Evolutionary conservation across 2,797 vertebrate genomes (phyloP), one percentile per base, ranked within the genome.

Genomic region (Sebastes vulpes): DNA sequence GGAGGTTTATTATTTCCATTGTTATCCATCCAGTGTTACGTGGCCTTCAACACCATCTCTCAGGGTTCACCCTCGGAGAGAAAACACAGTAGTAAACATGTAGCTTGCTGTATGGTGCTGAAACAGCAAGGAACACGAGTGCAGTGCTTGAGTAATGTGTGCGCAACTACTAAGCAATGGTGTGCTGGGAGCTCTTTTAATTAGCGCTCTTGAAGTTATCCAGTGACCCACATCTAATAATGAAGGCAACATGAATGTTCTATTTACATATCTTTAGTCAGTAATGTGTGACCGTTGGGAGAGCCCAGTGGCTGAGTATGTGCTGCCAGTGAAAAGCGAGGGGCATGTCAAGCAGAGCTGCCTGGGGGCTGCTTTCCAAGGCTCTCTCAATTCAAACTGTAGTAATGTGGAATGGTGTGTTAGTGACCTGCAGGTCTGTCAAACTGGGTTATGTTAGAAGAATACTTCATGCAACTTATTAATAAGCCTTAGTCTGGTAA

Each of bases 221-320:
- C 89, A 66, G 88, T 93, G 93, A 94, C 94, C 94, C 94, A 94
- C 88, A 95, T 95, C 88, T 83, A 87, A 91, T 94, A 94, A 94
- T 91, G 92, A 94, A 94, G 91, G 90, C 90, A 93, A 92, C 92
- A 92, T 87, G 85, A 89, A 88, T 90, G 90, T 83, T 93, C 91
- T 94, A 95, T 95, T 94, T 95, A 93, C 95, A 94, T 94, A 95
- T 94, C 82, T 92, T 95, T 90, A 92, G 86, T 87, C 79, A 50
- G 85, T 93, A 93, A 93, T 93, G 86, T 93, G 94, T 89, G 90
- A 92, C 92, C 80, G 48, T 7, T 86, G 94, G 91, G 91, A 93
- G 87, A 83, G 79, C 72, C 82, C 78, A 53, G 80, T 76, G 80
- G 88, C 78, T 71, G 82, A 83, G 81, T 65, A 46, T 71, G 89